phyloP scores from a whole-genome alignment of 2,113 vertebrate genomes.

The Phodopus roborovskii region DNA sequence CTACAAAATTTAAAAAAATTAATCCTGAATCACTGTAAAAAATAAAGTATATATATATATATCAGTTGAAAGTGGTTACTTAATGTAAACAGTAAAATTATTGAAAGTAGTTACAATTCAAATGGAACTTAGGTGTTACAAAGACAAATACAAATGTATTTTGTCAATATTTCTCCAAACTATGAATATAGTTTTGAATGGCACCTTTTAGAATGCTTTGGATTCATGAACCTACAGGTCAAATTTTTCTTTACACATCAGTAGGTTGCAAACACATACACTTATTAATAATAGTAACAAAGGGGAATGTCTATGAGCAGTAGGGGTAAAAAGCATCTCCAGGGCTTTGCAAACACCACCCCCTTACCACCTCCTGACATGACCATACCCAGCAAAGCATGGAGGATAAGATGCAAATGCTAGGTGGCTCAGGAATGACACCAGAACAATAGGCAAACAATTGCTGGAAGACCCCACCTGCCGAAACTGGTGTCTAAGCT shows the following conservation, averaged over 20 bases:
- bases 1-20: neutral
- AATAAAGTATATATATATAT: neutral
- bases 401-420: neutral
- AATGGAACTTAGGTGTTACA: neutral
- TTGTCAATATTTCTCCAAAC: slow-evolving; percentile 13
- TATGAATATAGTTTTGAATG: neutral
- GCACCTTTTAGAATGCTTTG: neutral
- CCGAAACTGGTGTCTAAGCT: neutral
- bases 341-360: neutral
- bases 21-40: neutral
- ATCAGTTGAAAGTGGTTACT: neutral
- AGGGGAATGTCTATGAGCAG: neutral
- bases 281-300: neutral
- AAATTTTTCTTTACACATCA: neutral
- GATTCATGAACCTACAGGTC: neutral
- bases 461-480: neutral
- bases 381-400: neutral
- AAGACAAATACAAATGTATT: neutral
- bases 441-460: neutral
- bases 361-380: too few species aligned
- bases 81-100: neutral
- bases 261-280: neutral
- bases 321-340: neutral
- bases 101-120: neutral
- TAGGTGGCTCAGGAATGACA: neutral